Conservation (phyloP, 2,113 vertebrate species). For the Python bivittatus region DNA sequence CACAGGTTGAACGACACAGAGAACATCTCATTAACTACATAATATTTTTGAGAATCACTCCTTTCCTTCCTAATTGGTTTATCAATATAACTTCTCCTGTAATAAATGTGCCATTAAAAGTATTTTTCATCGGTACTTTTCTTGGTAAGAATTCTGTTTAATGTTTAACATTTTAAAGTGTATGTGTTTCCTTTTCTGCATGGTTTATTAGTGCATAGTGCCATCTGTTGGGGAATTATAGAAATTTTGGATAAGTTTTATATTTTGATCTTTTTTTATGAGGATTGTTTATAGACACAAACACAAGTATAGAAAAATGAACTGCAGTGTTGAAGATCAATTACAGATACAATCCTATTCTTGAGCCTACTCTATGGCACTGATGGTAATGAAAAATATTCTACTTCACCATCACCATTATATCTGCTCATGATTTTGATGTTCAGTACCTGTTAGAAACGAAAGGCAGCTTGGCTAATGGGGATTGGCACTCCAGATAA, state of each 20-base stretch:
- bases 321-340: neutral
- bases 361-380: neutral
- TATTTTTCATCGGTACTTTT: slow-evolving; percentile 98
- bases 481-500: neutral
- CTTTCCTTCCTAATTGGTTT: slow-evolving; percentile 99
- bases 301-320: neutral
- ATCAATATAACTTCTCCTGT: slow-evolving; percentile 99
- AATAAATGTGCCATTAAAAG: slow-evolving; percentile 94
- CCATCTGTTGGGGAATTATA: slow-evolving; percentile 24
- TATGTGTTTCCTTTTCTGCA: fast-evolving
- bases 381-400: neutral
- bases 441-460: neutral
- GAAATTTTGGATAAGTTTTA: neutral
- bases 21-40: slow-evolving; percentile 99
- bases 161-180: neutral
- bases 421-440: neutral
- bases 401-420: neutral
- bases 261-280: neutral
- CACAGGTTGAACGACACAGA: slow-evolving; percentile 92
- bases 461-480: neutral
- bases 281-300: neutral
- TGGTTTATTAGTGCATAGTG: neutral
- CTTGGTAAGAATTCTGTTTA: slow-evolving; percentile 82
- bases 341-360: neutral
- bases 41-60: slow-evolving; percentile 98